These are phyloP conservation scores for Speoplatyrhinus poulsoni DNA, from an alignment of 2,113 vertebrate genomes.

Conservation along the genomic window DNA sequence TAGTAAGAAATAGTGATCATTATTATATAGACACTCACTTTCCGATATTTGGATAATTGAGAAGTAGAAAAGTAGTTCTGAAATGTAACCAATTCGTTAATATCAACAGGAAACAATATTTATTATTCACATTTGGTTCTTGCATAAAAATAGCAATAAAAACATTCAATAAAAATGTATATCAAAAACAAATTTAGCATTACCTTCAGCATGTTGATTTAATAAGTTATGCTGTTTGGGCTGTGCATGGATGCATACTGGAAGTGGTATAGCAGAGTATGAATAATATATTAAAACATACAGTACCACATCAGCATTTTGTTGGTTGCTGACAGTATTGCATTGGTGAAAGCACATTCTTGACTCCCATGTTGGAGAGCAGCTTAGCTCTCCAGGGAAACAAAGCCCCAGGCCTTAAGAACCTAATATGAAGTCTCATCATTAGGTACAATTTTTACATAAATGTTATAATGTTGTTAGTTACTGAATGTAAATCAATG, in stretches of 20 bases:
- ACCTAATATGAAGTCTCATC: slow-evolving; percentile 18
- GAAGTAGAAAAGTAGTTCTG: no score
- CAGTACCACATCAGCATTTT: slow-evolving; percentile 31
- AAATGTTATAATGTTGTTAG: not conserved
- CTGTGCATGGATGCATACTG: slow-evolving; percentile 22
- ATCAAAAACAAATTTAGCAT: slow-evolving; percentile 9
- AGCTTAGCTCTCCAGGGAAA: slow-evolving; percentile 33
- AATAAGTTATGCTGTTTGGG: slow-evolving; percentile 39
- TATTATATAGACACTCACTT: no score
- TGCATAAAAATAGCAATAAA: slow-evolving; percentile 13
- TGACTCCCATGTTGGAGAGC: not conserved
- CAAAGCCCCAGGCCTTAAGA: slow-evolving; percentile 28
- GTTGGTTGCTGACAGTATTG: slow-evolving; percentile 28
- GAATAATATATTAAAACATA: slow-evolving; percentile 7
- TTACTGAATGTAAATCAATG: not conserved
- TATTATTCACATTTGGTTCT: slow-evolving; percentile 25
- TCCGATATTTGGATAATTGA: no score
- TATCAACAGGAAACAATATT: not conserved
- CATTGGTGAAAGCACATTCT: slow-evolving; percentile 19
- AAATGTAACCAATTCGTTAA: no score
- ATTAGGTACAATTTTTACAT: not conserved
- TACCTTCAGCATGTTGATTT: slow-evolving; percentile 30
- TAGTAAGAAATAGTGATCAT: no score
- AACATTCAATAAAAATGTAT: slow-evolving; percentile 21
- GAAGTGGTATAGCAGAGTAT: not conserved